Evolutionary conservation across 2,888 invertebrate genomes (phyloP).

Genomic region (Malachius bipustulatus): DNA sequence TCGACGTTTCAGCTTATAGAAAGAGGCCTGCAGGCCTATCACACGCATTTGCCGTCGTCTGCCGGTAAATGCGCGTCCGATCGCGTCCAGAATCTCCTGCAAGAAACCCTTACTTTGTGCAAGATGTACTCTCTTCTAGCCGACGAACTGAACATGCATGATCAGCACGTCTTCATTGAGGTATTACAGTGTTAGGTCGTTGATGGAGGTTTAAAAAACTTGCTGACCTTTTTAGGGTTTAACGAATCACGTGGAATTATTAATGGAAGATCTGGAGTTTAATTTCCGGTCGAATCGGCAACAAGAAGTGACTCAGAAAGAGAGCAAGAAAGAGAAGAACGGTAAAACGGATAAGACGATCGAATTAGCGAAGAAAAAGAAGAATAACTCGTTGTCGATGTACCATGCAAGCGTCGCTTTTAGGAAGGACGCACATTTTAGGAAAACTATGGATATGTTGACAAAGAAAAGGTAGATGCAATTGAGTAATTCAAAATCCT

Average conservation of each 20-base stretch:
- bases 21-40: neutral
- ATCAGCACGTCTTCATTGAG: neutral
- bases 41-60: neutral
- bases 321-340: neutral
- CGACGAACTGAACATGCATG: neutral
- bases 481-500: too few species aligned
- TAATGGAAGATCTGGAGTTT: neutral
- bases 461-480: conserved; percentile 2
- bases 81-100: neutral
- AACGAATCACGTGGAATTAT: neutral
- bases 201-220: too few species aligned
- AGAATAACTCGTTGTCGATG: neutral
- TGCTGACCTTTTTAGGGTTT: neutral
- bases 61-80: conserved; percentile 1
- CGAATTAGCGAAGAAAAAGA: neutral
- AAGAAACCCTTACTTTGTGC: neutral
- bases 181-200: neutral
- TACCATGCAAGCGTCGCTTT: neutral
- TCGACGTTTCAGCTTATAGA: neutral
- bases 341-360: neutral
- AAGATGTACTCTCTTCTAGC: neutral
- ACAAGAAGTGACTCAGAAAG: neutral
- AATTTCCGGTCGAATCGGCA: conserved; percentile 3
- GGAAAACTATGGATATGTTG: neutral
- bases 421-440: neutral